Percentiles rank a stretch among this genome's conserved stretches.
phyloP scores from a whole-genome alignment of 2,797 vertebrate species.

The Emydoidea blandingii region DNA sequence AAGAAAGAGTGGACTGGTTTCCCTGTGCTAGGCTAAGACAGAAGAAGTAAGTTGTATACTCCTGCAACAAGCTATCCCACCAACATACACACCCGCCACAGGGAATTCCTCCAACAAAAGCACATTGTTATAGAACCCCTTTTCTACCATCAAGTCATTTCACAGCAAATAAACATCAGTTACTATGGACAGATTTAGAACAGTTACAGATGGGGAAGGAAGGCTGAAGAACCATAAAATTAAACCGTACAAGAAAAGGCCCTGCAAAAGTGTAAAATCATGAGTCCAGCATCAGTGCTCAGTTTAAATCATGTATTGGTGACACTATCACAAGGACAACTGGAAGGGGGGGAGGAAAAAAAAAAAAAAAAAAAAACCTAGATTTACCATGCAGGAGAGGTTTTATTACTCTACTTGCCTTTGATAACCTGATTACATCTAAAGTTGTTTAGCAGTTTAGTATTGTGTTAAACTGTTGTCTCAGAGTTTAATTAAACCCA shows the following conservation, averaged over 20 bases:
- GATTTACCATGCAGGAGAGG: conserved; percentile 89
- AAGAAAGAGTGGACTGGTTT: conserved; percentile 57
- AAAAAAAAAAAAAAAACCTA: conserved; percentile 67
- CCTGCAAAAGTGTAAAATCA: conserved; percentile 80
- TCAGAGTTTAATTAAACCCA: conserved; percentile 85
- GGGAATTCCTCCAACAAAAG: conserved; percentile 67
- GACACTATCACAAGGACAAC: conserved; percentile 85
- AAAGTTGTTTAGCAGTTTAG: conserved; percentile 83
- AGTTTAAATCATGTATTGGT: conserved; percentile 80
- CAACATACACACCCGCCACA: conserved; percentile 12
- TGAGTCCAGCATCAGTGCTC: conserved; percentile 84
- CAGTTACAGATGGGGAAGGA: conserved; percentile 76
- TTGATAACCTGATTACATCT: conserved; percentile 90
- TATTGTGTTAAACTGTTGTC: conserved; percentile 81
- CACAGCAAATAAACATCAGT: conserved; percentile 79
- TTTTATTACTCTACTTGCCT: conserved; percentile 88
- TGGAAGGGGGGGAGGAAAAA: background rate
- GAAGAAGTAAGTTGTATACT: conserved; percentile 49
- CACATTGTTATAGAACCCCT: conserved; percentile 72
- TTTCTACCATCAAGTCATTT: conserved; percentile 71
- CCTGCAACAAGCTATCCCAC: conserved; percentile 55
- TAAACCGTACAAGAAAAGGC: conserved; percentile 81
- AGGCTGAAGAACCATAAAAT: conserved; percentile 80
- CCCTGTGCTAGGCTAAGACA: conserved; percentile 71
- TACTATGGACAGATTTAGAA: conserved; percentile 77